Evolutionary conservation across 2,797 vertebrate species (phyloP).

Genomic region (Loris lydekkerianus): DNA sequence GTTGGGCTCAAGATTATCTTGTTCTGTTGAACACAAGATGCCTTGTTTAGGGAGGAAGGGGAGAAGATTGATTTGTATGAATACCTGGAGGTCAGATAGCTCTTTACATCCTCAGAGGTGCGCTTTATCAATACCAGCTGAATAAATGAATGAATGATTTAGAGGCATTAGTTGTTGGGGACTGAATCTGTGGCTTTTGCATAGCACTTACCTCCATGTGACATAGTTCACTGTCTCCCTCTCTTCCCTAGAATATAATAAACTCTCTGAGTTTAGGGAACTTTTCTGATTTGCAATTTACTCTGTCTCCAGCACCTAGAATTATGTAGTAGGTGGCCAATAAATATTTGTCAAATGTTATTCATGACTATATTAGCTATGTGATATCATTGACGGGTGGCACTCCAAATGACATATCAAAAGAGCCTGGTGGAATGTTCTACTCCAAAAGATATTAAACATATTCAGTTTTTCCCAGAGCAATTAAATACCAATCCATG

Average conservation of each 20-base stretch:
- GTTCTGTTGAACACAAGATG: neutral
- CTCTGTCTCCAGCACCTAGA: constrained; percentile 14
- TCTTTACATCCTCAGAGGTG: constrained; percentile 1
- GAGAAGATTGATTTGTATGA: constrained; percentile 16
- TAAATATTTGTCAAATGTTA: constrained; percentile 31
- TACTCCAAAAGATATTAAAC: neutral
- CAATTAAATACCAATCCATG: neutral
- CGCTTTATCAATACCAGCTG: neutral
- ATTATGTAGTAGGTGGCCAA: neutral
- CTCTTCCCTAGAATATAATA: constrained; percentile 50
- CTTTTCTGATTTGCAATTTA: neutral
- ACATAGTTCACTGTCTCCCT: neutral
- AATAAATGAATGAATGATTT: constrained; percentile 38
- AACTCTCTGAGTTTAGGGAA: neutral
- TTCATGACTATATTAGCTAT: neutral
- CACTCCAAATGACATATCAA: neutral
- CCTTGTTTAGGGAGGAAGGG: constrained; percentile 15
- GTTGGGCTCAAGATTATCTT: constrained; percentile 59
- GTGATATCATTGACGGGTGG: neutral
- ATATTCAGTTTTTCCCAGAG: constrained; percentile 1
- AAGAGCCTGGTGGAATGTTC: neutral
- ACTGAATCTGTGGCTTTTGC: neutral
- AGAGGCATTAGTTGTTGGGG: neutral
- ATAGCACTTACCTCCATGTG: neutral
- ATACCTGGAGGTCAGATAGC: constrained; percentile 37